Conservation (phyloP, 2,113 vertebrate species). For the Mionectes macconnelli region DNA sequence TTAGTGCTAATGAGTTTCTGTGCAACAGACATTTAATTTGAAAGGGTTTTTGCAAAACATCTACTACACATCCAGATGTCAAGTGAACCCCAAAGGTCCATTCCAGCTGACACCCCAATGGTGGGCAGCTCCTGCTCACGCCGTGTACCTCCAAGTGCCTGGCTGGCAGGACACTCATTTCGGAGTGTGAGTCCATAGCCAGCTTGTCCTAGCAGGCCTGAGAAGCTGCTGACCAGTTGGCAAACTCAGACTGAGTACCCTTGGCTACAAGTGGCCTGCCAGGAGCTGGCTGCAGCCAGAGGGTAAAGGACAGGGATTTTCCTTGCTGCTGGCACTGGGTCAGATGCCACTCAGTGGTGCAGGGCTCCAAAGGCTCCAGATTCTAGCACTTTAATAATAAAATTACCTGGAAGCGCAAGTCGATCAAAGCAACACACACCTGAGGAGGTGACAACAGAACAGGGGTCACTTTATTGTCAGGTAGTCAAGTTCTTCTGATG, state of each 20-base stretch:
- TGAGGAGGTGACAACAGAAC: neutral
- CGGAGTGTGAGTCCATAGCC: neutral
- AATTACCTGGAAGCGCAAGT: neutral
- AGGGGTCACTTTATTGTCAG: neutral
- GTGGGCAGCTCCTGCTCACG: neutral
- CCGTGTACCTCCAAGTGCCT: neutral
- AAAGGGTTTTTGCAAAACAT: neutral
- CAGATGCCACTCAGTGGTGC: neutral
- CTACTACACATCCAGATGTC: neutral
- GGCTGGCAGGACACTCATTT: neutral
- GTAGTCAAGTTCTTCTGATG: neutral
- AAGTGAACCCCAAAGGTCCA: neutral
- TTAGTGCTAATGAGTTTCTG: neutral
- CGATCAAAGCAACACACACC: neutral
- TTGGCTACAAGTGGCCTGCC: neutral
- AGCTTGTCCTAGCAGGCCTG: neutral
- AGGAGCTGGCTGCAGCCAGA: neutral
- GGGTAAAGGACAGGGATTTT: neutral
- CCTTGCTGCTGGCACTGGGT: neutral
- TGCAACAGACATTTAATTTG: neutral
- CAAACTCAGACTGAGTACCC: rapidly evolving
- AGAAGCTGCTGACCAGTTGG: neutral
- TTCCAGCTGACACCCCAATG: neutral
- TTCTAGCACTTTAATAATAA: neutral
- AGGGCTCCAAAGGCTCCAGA: neutral